phyloP scores from a whole-genome alignment of 2,113 vertebrate genomes.

The Entomyzon cyanotis region DNA sequence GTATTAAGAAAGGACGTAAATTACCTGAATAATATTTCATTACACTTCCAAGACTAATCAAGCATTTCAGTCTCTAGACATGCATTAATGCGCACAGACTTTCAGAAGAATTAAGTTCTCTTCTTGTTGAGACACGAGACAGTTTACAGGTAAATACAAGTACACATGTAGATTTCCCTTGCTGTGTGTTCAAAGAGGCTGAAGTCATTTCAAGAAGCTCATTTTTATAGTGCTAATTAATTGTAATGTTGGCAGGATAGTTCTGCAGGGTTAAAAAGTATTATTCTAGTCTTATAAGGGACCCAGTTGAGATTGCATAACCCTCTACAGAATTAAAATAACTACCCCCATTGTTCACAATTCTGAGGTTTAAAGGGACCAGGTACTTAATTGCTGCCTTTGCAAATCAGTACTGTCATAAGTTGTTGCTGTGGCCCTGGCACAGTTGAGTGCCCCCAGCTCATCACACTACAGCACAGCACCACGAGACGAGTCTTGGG shows the following conservation, averaged over 20 bases:
- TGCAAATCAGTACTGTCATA: neutral
- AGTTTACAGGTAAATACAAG: neutral
- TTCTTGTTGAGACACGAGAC: neutral
- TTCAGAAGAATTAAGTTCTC: neutral
- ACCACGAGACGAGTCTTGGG: no score
- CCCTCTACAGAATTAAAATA: neutral
- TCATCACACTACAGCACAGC: no score
- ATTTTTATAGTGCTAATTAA: neutral
- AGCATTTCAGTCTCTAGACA: neutral
- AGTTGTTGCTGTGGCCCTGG: no score
- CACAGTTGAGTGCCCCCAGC: no score
- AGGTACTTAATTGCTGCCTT: neutral
- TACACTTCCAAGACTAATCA: neutral
- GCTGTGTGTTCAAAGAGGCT: neutral
- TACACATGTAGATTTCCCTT: neutral
- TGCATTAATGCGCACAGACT: neutral
- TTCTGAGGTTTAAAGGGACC: neutral
- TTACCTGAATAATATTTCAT: neutral
- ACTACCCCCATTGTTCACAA: neutral
- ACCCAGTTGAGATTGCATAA: neutral
- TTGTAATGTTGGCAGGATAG: neutral
- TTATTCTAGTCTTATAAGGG: neutral
- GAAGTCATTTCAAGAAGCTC: neutral
- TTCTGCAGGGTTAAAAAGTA: neutral
- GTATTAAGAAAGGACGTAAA: constrained; percentile 2